Conservation (phyloP, 2,888 invertebrate genomes). For the Callimorpha dominula region DNA sequence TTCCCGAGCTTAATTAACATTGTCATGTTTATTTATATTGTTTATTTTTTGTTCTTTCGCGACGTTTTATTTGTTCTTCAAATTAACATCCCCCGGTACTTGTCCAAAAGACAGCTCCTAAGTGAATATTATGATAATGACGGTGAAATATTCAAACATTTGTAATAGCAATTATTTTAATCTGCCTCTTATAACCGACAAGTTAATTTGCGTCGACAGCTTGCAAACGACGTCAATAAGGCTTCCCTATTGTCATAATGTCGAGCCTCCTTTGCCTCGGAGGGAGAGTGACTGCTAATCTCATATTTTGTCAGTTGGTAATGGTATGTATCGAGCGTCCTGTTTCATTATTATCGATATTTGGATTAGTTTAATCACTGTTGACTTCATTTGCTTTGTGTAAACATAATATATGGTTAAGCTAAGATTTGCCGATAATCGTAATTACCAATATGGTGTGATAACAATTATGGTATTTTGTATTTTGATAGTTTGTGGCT, state of each 20-base stretch:
- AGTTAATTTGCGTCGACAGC: conserved; percentile 49
- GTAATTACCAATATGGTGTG: background rate
- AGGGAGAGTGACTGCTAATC: conserved; percentile 12
- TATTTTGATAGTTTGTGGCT: background rate
- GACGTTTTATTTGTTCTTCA: background rate
- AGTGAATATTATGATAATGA: conserved; percentile 15
- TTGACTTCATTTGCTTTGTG: conserved; percentile 10
- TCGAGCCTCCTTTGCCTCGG: conserved; percentile 3
- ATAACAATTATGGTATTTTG: background rate
- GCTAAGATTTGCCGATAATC: background rate
- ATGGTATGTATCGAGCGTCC: conserved; percentile 13
- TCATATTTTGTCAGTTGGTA: conserved; percentile 21
- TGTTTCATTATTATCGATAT: conserved; percentile 20
- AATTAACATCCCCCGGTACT: background rate
- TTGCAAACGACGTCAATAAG: conserved; percentile 51
- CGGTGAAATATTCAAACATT: conserved; percentile 38
- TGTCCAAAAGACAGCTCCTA: conserved; percentile 1
- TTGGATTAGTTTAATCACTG: conserved; percentile 9
- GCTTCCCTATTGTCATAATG: conserved; percentile 36
- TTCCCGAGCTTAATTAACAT: background rate
- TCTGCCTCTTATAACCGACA: conserved; percentile 44
- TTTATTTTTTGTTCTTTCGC: background rate
- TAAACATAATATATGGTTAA: background rate
- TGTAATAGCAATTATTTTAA: conserved; percentile 47
- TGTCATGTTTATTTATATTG: background rate